Base-by-base conservation (phyloP, 2,113 vertebrate genomes). In the Melierax canorus region DNA sequence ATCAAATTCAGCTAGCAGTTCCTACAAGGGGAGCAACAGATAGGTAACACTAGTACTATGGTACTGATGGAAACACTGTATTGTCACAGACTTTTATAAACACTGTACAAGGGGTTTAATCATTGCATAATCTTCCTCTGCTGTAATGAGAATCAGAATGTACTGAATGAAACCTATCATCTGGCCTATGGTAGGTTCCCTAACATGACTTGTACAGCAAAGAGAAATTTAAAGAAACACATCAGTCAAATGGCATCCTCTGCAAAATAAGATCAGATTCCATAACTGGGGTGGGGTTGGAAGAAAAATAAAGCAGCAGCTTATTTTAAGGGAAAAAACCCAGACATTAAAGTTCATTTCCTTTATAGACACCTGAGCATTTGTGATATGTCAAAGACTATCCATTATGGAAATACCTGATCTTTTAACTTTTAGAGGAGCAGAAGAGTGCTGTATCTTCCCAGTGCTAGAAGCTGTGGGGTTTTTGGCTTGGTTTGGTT, bases 1-100 rank as follows among this genome's bases (percentile, higher is more conserved):
- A 36, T 98, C 97, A 92, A 98, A 99, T 60, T 98, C 95, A 55
- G 92, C 93, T 75, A 97, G 91, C 88, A 98, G 96, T 68, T 99
- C 98, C 99, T 99, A 92, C 34, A 93, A 55, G n/a, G 32, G 15
- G 78, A 81, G 12, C 34, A 73, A 66, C 45, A 66, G 50, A 45
- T 13, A 51, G 43, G 39, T 50, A 75, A 56, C 20, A 38, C 32
- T 29, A 80, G 23, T 80, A 48, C 22, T 60, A 17, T 7, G 12
- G 15, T 18, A 38, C n/a, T n/a, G 30, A 77, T 67, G 51, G 26
- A 59, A 77, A 60, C 39, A 48, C n/a, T 48, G 32, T 36, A 46
- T 21, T 63, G 22, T 50, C 32, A 82, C 38, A 72, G 39, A 34
- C 29, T 21, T 55, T 46, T 81, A 43, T 29, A 60, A 74, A 75